Conservation (phyloP, 2,113 vertebrate genomes). For the Neogobius melanostomus region DNA sequence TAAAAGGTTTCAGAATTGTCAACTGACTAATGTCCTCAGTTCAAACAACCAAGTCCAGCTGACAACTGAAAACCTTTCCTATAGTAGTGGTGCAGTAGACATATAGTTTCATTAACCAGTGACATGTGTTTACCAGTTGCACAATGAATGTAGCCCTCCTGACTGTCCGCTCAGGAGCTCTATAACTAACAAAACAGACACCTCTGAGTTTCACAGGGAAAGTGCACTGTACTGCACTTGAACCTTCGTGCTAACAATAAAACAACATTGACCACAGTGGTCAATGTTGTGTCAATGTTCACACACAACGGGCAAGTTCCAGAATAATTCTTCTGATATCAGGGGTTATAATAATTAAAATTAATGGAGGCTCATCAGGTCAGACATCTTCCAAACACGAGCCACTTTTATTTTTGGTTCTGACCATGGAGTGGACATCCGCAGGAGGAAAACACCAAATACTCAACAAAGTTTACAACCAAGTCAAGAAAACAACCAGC, state of each 20-base stretch:
- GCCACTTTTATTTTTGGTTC: not conserved
- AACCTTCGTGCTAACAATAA: not conserved
- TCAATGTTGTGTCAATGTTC: not conserved
- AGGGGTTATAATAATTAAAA: conserved; percentile 1
- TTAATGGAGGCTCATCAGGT: not conserved
- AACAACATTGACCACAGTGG: not conserved
- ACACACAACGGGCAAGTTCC: too few species aligned
- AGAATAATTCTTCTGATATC: too few species aligned
- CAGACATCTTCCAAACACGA: not conserved
- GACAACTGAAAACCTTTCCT: too few species aligned
- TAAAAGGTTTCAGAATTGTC: too few species aligned
- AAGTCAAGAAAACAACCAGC: not conserved
- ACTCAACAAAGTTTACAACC: not conserved
- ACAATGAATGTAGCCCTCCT: not conserved
- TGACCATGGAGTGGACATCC: not conserved
- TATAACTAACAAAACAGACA: not conserved
- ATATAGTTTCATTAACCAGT: not conserved
- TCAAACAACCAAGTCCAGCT: too few species aligned
- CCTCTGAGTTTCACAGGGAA: not conserved
- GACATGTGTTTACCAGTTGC: not conserved
- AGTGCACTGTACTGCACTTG: not conserved
- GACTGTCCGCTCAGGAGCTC: not conserved
- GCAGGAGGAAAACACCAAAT: not conserved
- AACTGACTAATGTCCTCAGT: too few species aligned
- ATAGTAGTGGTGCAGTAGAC: too few species aligned